phyloP scores from a whole-genome alignment of 1,140 invertebrate genomes.

The Coptotermes formosanus region DNA sequence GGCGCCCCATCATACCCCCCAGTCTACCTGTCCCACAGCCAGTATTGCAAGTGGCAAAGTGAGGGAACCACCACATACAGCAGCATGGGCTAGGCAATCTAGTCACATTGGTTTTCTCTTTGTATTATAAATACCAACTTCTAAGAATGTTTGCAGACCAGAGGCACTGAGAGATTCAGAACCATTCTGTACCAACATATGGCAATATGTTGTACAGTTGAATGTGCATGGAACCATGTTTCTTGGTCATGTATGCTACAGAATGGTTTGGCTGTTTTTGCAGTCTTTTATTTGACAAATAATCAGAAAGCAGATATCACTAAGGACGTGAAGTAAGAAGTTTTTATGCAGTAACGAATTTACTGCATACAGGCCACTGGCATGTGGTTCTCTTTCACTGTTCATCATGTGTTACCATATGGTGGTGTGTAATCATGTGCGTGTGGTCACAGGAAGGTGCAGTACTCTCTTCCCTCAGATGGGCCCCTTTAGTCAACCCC shows the following conservation, averaged over 20 bases:
- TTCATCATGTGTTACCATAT: neutral
- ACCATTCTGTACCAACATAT: slow-evolving; percentile 17
- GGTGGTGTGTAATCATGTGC: neutral
- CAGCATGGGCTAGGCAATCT: neutral
- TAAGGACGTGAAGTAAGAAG: too few species aligned
- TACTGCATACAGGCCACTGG: neutral
- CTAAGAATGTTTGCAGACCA: slow-evolving; percentile 6
- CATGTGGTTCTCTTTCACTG: neutral
- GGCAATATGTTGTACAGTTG: neutral
- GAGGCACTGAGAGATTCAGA: too few species aligned
- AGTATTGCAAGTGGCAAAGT: slow-evolving; percentile 24
- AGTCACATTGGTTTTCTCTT: slow-evolving; percentile 20
- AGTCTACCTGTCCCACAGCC: slow-evolving; percentile 7
- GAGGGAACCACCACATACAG: neutral
- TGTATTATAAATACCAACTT: neutral
- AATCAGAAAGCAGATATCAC: neutral
- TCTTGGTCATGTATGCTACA: neutral
- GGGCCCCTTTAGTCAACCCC: neutral
- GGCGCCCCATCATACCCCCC: slow-evolving; percentile 22
- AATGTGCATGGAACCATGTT: slow-evolving; percentile 1
- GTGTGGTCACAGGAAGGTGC: neutral
- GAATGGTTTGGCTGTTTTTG: neutral
- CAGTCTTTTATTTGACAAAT: neutral
- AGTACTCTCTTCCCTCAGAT: neutral
- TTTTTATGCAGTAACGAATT: neutral